Conservation (phyloP, 2,888 invertebrate genomes). For the Eupithecia abbreviata region DNA sequence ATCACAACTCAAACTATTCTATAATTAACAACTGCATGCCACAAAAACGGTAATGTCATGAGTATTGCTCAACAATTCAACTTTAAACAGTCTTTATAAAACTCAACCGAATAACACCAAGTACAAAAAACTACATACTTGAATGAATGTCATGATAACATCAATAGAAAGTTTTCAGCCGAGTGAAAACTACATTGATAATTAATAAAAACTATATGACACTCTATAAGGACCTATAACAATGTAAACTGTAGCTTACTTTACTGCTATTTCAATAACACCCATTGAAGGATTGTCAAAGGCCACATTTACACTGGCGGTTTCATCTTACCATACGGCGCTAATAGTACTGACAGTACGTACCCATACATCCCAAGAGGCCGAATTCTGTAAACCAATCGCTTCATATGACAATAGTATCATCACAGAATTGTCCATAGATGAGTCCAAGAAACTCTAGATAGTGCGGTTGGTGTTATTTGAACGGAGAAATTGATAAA, state of each 20-base stretch:
- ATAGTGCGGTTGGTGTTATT: too few relatives aligned
- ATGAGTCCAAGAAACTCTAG: too few relatives aligned
- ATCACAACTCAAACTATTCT: conserved; percentile 21
- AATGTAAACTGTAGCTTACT: conserved; percentile 27
- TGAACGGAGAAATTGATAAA: too few relatives aligned
- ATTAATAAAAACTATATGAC: conserved; percentile 40
- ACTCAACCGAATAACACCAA: conserved; percentile 45
- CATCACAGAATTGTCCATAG: too few relatives aligned
- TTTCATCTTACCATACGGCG: neutral
- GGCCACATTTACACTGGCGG: conserved; percentile 9
- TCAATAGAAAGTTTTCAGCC: conserved; percentile 72
- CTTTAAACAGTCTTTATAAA: conserved; percentile 58
- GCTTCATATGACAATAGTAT: too few relatives aligned
- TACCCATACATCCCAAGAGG: neutral
- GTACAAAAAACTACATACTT: conserved; percentile 42
- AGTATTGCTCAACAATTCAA: conserved; percentile 54
- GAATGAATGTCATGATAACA: conserved; percentile 45
- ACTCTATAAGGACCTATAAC: conserved; percentile 28
- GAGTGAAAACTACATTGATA: conserved; percentile 74
- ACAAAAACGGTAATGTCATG: conserved; percentile 25
- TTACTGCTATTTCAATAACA: conserved; percentile 21
- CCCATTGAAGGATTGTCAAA: conserved; percentile 7
- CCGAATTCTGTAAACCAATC: too few relatives aligned
- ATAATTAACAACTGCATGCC: neutral
- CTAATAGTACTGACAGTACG: neutral